Percentiles rank a stretch among this genome's conserved stretches.
Evolutionary conservation across 2,113 vertebrate genomes (phyloP).

Genomic region (Numenius arquata): DNA sequence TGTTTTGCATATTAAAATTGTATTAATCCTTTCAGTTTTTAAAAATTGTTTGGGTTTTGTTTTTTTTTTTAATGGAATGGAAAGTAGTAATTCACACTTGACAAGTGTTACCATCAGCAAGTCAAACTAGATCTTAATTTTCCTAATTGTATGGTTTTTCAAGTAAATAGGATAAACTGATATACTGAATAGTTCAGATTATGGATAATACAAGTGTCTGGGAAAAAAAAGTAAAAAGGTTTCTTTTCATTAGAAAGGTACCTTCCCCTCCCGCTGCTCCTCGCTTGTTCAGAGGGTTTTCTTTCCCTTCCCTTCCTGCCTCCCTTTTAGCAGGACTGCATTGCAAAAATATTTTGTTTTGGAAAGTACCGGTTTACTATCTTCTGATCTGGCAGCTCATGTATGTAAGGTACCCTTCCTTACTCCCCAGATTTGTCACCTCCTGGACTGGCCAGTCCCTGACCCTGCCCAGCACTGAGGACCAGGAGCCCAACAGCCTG

Average conservation of each 20-base stretch:
- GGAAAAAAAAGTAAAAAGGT: neutral
- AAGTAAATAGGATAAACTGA: neutral
- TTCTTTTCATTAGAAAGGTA: neutral
- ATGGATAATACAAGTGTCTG: neutral
- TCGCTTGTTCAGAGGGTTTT: neutral
- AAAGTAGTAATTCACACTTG: neutral
- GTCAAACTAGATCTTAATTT: neutral
- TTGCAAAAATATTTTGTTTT: neutral
- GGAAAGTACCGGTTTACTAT: neutral
- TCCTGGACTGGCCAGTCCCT: neutral
- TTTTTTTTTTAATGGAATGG: neutral
- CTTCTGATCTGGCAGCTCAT: neutral
- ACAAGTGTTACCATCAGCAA: neutral
- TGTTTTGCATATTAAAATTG: neutral
- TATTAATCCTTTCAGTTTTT: neutral
- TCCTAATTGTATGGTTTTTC: neutral
- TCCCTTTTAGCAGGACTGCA: neutral
- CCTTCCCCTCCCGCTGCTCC: accelerated
- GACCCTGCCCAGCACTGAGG: neutral
- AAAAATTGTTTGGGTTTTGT: neutral
- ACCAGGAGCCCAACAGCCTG: neutral
- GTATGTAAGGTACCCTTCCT: neutral
- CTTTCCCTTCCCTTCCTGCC: neutral
- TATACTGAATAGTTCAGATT: neutral
- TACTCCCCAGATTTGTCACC: neutral